phyloP scores from a whole-genome alignment of 1,140 invertebrate species.

The Pogonus chalceus region DNA sequence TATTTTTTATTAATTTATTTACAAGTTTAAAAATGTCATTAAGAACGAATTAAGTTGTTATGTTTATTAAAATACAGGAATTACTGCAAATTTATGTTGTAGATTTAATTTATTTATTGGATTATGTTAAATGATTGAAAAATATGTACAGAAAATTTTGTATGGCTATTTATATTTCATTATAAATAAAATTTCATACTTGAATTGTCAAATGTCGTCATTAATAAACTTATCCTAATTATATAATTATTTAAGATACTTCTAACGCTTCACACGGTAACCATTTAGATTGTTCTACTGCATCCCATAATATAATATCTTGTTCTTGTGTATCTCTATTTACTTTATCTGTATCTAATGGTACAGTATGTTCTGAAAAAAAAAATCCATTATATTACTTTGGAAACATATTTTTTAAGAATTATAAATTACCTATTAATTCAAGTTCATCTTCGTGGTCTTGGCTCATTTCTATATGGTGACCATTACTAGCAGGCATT shows the following conservation, averaged over 20 bases:
- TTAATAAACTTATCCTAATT: constrained; percentile 3
- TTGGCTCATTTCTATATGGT: constrained; percentile 23
- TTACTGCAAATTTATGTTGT: not conserved
- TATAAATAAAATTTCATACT: too few species aligned
- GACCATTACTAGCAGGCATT: constrained; percentile 14
- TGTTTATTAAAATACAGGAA: not conserved
- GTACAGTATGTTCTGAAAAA: constrained; percentile 58
- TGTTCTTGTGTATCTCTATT: constrained; percentile 64
- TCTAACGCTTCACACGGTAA: constrained; percentile 52
- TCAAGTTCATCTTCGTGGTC: constrained; percentile 47
- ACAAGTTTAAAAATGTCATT: too few species aligned
- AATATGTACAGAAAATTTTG: too few species aligned
- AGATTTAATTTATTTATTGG: too few species aligned
- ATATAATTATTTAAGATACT: constrained; percentile 21
- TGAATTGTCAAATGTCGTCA: not conserved
- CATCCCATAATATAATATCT: constrained; percentile 67
- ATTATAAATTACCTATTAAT: constrained; percentile 43
- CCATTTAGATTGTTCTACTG: constrained; percentile 72
- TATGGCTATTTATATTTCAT: too few species aligned
- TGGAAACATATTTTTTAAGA: not conserved
- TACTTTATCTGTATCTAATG: constrained; percentile 59
- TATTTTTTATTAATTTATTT: too few species aligned
- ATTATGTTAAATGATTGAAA: too few species aligned
- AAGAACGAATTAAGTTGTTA: too few species aligned
- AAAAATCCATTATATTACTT: constrained; percentile 12